These are phyloP conservation scores for Tangara arthus DNA, from an alignment of 2,797 vertebrate species.

Conservation along the genomic window DNA sequence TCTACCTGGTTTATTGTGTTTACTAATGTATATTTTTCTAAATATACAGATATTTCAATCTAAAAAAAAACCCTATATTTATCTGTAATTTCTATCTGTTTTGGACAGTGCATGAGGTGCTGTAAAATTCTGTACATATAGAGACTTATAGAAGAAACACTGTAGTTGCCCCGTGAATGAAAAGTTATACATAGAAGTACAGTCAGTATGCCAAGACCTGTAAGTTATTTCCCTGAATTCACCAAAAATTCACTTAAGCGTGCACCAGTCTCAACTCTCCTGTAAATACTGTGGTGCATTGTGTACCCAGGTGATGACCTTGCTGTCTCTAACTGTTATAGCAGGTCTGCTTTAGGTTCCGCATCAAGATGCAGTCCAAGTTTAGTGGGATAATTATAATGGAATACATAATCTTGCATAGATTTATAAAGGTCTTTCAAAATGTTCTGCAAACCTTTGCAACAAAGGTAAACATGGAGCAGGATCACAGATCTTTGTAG, in stretches of 20 bases:
- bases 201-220: not conserved
- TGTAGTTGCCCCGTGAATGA: constrained; percentile 34
- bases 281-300: not conserved
- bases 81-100: constrained; percentile 64
- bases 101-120: constrained; percentile 51
- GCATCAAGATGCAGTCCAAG: not conserved
- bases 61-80: constrained; percentile 59
- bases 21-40: constrained; percentile 69
- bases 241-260: not conserved
- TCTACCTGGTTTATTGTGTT: constrained; percentile 54
- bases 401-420: not conserved
- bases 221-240: not conserved
- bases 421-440: not conserved
- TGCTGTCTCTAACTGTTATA: not conserved
- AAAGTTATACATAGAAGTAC: not conserved
- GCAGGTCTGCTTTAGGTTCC: not conserved
- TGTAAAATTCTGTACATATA: constrained; percentile 59
- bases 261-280: not conserved
- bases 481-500: not conserved
- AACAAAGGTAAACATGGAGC: not conserved
- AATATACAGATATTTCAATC: constrained; percentile 62
- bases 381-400: not conserved
- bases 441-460: not conserved
- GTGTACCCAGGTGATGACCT: not conserved
- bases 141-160: constrained; percentile 31